Evolutionary conservation across 2,888 invertebrate genomes (phyloP), one percentile per base, ranked within the genome.

Genomic region (Aphodius granarius): DNA sequence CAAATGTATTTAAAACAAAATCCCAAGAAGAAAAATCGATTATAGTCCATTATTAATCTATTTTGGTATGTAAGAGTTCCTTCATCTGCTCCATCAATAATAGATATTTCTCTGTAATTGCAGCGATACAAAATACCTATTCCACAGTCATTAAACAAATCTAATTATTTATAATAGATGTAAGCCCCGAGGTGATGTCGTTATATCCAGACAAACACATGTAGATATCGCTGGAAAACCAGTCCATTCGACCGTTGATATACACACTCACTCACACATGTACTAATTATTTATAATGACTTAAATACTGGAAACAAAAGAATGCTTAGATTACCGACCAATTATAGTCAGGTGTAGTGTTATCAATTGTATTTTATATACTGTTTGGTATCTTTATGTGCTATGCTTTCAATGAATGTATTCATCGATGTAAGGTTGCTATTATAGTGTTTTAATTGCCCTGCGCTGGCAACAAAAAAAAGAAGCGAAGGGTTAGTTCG

Each of bases 231-330:
- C 22, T 23, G 22, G 68, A 64, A 68, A 70, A 70, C 68, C 74
- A 19, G 74, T 74, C 22, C 43, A 63, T 74, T 0, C 74, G 13
- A 65, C 65, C 17, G 73, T 21, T 20, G 20, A 22, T 22, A 20
- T 20, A 65, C 65, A 9, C 65, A n/a, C 17, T 20, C 72, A 73
- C 65, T 73, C 73, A 65, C 73, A 73, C 65, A 74, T 70, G 70
- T 74, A 70, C 74, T 74, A 74, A 74, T 74, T 68, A 74, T 74
- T 62, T 74, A 68, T 63, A 74, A 74, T 70, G 74, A 74, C 74
- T 74, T 22, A 70, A 70, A 74, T 68, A 74, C 74, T 70, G 21
- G 63, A 74, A 74, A 70, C 74, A 74, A 74, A 18, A 65, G 73
- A 73, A 73, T 73, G 65, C 63, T 68, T 22, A 74, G 70, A 21